Evolutionary conservation across 1,140 invertebrate species (phyloP).

Genomic region (Lasaia peninsularis): DNA sequence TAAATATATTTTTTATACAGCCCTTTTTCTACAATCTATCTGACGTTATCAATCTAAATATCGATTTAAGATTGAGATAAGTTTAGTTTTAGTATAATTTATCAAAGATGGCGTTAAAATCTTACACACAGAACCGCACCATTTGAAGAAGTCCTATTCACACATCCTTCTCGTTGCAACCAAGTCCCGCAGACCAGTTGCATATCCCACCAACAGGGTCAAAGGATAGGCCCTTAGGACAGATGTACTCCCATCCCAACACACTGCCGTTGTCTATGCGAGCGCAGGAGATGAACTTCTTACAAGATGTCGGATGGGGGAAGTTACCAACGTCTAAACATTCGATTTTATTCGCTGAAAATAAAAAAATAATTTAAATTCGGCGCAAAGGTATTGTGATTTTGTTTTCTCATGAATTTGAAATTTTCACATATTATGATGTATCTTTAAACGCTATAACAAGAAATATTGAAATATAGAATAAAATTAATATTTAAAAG

Average conservation of each 20-base stretch:
- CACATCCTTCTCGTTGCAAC: constrained; percentile 80
- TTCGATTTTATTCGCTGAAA: constrained; percentile 80
- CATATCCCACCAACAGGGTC: constrained; percentile 93
- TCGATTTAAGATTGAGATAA: neutral
- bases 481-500: no score
- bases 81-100: neutral
- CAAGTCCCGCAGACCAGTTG: constrained; percentile 89
- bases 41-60: no score
- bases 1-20: no score
- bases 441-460: no score
- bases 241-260: constrained; percentile 91
- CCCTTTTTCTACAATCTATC: no score
- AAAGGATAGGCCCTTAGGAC: constrained; percentile 89
- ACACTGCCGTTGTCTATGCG: constrained; percentile 86
- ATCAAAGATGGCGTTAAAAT: neutral
- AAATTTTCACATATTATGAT: no score
- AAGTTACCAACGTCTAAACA: constrained; percentile 93
- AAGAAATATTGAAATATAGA: no score
- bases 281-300: constrained; percentile 92
- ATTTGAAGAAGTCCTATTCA: constrained; percentile 23
- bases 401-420: no score
- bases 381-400: no score
- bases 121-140: neutral
- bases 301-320: constrained; percentile 91
- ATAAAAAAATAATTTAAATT: neutral